Percentiles rank a stretch among this genome's conserved stretches.
phyloP scores from a whole-genome alignment of 1,140 invertebrate genomes.

The Dufourea novaeangliae region DNA sequence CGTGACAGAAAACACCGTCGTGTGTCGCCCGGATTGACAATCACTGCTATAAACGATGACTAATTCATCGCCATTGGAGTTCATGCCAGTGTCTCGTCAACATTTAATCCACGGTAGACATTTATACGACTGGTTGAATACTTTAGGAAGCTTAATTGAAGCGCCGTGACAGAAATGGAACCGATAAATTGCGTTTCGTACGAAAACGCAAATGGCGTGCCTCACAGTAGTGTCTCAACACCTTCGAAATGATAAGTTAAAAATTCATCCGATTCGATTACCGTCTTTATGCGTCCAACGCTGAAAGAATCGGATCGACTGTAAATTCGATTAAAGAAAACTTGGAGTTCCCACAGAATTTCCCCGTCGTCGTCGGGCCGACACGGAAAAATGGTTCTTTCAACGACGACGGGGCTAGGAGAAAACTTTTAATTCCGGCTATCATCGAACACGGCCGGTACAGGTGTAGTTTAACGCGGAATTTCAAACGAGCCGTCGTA shows the following conservation, averaged over 20 bases:
- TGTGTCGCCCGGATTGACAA: background rate
- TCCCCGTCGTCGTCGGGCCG: too few species aligned
- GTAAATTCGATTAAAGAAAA: too few species aligned
- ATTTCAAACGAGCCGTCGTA: constrained; percentile 37
- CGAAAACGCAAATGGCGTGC: background rate
- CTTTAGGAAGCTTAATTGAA: too few species aligned
- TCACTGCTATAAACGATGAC: background rate
- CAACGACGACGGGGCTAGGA: too few species aligned
- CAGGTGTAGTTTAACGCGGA: background rate
- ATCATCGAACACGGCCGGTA: constrained; percentile 9
- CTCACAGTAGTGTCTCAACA: too few species aligned
- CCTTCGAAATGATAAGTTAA: too few species aligned
- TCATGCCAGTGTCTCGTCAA: background rate
- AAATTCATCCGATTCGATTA: too few species aligned
- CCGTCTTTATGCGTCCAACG: too few species aligned
- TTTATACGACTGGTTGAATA: background rate
- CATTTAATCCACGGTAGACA: background rate
- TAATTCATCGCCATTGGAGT: background rate
- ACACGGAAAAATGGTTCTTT: too few species aligned
- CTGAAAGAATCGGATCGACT: too few species aligned
- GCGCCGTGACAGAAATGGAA: background rate
- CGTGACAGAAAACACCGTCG: background rate
- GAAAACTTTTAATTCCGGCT: background rate
- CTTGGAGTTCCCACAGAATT: too few species aligned
- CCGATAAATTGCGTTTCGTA: too few species aligned